Evolutionary conservation across 2,888 invertebrate genomes (phyloP), one percentile per base, ranked within the genome.

Genomic region (Leptura quadrifasciata): DNA sequence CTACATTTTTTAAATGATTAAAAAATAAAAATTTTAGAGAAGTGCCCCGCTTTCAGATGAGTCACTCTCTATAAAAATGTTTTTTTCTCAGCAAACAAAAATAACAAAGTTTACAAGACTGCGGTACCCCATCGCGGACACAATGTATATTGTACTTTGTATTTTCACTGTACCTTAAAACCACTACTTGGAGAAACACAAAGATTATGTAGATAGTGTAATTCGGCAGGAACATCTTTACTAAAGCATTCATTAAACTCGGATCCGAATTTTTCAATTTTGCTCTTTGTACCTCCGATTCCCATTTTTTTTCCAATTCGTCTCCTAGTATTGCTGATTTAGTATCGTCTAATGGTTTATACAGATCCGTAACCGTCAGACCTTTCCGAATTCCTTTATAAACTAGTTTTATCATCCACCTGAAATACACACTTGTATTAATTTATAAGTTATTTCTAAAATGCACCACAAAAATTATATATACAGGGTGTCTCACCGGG

Each of bases 361-460:
- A 94, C 21, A 95, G 86, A 85, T 95, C 94, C 8, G 90, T 89
- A 68, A 93, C 91, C 82, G 92, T 92, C 12, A 96, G 89, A 76
- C 93, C 92, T 79, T 91, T 90, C 83, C 86, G 90, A 75, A 91
- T 90, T 5, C 94, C 93, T 81, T 90, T 91, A 72, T 90, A 87
- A 80, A 91, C 87, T 20, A 88, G 79, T 57, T 81, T 80, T 52
- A 85, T 63, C 83, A 88, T 86, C 89, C 89, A 89, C 70, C 89
- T 89, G 39, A 39, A 39, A 39, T 12, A 39, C n/a, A n/a, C n/a
- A n/a, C n/a, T n/a, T n/a, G n/a, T n/a, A n/a, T n/a, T n/a, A n/a
- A n/a, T n/a, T n/a, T n/a, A n/a, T n/a, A n/a, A n/a, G n/a, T n/a
- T n/a, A n/a, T n/a, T n/a, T n/a, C n/a, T n/a, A n/a, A n/a, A n/a